Base-by-base conservation (phyloP, 2,797 vertebrate species). In the Cryptoblepharus egeriae region DNA sequence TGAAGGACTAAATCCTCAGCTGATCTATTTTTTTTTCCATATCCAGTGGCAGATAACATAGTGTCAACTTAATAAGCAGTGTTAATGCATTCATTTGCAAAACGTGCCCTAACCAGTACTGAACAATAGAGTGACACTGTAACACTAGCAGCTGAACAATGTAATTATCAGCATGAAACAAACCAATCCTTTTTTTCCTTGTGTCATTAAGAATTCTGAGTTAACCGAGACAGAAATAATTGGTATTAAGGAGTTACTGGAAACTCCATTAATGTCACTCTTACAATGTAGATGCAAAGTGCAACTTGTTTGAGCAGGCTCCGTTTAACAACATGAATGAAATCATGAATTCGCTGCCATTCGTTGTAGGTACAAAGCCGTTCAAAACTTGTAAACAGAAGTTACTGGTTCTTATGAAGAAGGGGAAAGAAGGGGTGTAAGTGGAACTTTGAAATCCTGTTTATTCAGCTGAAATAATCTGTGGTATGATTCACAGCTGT, bases 191-290 rank as follows among this genome's bases (percentile, higher is more conserved):
- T 87, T 61, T 42, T 57, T 76, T 81, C 63, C 72, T 12, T 49
- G 74, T 86, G 83, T 93, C 91, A 91, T 88, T 89, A 90, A 91
- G 85, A 86, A 92, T 76, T 87, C 81, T 75, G 76, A 79, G 85
- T 92, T 93, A 93, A 92, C 92, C 92, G 83, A 93, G 87, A 92
- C 81, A 92, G 84, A 95, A 95, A 91, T 90, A 91, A 91, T 68
- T 84, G 72, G 87, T 71, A 92, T 92, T 92, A 92, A 91, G 71
- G 90, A 87, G 92, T 93, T 93, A 91, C 84, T 89, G 83, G 82
- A 85, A 87, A 90, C 61, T 87, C 86, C 86, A 88, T 90, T 91
- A 77, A 84, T 82, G 58, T 89, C 79, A 90, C 89, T 93, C 77
- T 92, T 79, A 90, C 91, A 92, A 92, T 91, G 90, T 90, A 90